These are phyloP conservation scores for Temnothorax rugatulus DNA, from an alignment of 2,888 invertebrate genomes.

Conservation along the genomic window DNA sequence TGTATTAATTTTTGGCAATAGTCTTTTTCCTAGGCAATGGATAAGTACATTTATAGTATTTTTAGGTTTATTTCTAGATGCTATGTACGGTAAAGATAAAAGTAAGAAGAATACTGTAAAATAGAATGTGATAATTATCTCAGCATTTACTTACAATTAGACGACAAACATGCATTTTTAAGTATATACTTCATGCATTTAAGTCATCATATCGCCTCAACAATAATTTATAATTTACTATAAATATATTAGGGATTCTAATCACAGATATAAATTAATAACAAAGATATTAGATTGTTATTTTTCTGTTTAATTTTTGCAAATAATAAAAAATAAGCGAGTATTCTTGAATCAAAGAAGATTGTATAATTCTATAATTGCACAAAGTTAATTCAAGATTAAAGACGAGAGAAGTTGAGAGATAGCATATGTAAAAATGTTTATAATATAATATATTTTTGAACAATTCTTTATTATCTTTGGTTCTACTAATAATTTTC, in stretches of 20 bases:
- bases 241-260: not conserved
- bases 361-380: not conserved
- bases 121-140: conserved; percentile 51
- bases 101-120: conserved; percentile 77
- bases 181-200: not conserved
- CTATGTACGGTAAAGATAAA: conserved; percentile 89
- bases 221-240: not conserved
- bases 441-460: not conserved
- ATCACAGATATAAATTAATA: not conserved
- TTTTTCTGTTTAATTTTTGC: conserved; percentile 10
- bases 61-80: conserved; percentile 92
- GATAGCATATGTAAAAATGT: not conserved
- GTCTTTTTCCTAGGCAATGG: conserved; percentile 94
- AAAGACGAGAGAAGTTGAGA: not conserved
- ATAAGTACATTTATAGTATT: conserved; percentile 95
- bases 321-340: not conserved
- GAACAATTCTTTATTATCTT: not conserved
- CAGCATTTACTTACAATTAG: not conserved
- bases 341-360: not conserved
- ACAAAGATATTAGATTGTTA: conserved; percentile 1
- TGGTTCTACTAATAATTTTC: not conserved
- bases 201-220: not conserved
- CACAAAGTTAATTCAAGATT: not conserved
- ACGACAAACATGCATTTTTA: not conserved
- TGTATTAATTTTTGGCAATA: conserved; percentile 96